Conservation (phyloP, 1,140 invertebrate species). For the Mamestra configurata region DNA sequence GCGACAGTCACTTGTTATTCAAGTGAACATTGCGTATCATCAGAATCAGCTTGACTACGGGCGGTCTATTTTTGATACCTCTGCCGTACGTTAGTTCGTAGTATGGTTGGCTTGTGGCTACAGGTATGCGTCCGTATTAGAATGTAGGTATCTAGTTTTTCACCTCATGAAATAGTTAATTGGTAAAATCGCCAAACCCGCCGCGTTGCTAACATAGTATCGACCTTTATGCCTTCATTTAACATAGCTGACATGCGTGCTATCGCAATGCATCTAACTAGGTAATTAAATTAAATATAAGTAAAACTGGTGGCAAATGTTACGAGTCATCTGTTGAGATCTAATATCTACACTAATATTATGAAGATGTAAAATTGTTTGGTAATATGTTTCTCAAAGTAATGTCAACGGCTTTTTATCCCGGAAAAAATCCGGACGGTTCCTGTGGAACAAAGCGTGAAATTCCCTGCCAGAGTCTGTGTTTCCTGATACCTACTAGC, state of each 20-base stretch:
- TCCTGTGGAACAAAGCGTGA: too few relatives aligned
- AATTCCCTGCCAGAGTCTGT: too few relatives aligned
- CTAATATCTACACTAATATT: neutral
- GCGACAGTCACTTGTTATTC: neutral
- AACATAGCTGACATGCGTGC: neutral
- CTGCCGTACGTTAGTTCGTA: too few relatives aligned
- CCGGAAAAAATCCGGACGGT: too few relatives aligned
- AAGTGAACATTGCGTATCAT: too few relatives aligned
- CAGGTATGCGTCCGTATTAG: neutral
- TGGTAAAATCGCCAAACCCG: slow-evolving; percentile 18
- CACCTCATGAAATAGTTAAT: slow-evolving; percentile 5
- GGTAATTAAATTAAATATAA: slow-evolving; percentile 25
- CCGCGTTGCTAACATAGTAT: neutral
- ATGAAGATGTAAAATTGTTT: too few relatives aligned
- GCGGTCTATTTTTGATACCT: too few relatives aligned
- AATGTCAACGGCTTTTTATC: too few relatives aligned
- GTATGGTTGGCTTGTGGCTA: too few relatives aligned
- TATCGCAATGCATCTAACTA: slow-evolving; percentile 30
- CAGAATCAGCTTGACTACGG: too few relatives aligned
- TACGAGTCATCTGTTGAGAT: slow-evolving; percentile 13
- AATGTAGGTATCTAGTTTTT: slow-evolving; percentile 5
- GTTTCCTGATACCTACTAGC: too few relatives aligned
- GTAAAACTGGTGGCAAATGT: slow-evolving; percentile 28
- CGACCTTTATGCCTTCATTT: slow-evolving; percentile 24
- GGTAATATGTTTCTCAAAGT: too few relatives aligned